A percentile compares a stretch with the other conserved stretches of the same genome.
Conservation (phyloP, 1,140 invertebrate species). For the Cydia splendana region DNA sequence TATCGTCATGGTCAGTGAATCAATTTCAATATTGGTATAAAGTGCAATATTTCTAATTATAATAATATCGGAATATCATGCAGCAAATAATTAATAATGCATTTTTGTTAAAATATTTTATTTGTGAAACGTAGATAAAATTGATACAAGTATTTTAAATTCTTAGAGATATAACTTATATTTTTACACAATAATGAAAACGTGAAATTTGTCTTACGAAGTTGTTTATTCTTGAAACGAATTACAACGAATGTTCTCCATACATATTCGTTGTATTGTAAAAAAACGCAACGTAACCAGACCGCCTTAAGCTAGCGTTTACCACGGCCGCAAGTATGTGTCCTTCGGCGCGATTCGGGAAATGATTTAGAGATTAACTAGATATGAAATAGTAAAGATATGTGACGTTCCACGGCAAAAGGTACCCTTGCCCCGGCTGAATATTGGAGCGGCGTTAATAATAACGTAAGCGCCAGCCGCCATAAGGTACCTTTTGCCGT, state of each 20-base stretch:
- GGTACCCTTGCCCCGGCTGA: too few relatives aligned
- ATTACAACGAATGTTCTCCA: constrained; percentile 57
- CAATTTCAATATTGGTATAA: too few relatives aligned
- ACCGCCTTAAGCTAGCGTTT: constrained; percentile 2
- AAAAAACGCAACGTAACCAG: constrained; percentile 35
- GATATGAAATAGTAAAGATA: too few relatives aligned
- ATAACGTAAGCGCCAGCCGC: too few relatives aligned
- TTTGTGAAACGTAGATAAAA: constrained; percentile 80
- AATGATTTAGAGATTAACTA: too few relatives aligned
- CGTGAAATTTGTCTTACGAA: constrained; percentile 75
- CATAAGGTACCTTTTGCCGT: too few relatives aligned
- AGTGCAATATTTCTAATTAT: background rate
- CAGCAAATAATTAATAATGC: constrained; percentile 43
- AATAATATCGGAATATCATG: background rate
- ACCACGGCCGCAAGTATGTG: background rate
- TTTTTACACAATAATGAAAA: constrained; percentile 76
- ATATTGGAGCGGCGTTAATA: too few relatives aligned
- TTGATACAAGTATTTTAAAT: constrained; percentile 79
- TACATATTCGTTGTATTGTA: constrained; percentile 63
- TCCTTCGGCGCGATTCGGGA: too few relatives aligned
- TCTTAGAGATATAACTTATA: constrained; percentile 76
- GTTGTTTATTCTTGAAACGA: constrained; percentile 56
- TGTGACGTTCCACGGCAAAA: too few relatives aligned
- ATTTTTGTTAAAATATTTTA: constrained; percentile 79
- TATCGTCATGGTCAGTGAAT: too few relatives aligned